A percentile compares a stretch with the other conserved stretches of the same genome.
Evolutionary conservation across 1,140 invertebrate genomes (phyloP).

Genomic region (Drosophila kanapiae): DNA sequence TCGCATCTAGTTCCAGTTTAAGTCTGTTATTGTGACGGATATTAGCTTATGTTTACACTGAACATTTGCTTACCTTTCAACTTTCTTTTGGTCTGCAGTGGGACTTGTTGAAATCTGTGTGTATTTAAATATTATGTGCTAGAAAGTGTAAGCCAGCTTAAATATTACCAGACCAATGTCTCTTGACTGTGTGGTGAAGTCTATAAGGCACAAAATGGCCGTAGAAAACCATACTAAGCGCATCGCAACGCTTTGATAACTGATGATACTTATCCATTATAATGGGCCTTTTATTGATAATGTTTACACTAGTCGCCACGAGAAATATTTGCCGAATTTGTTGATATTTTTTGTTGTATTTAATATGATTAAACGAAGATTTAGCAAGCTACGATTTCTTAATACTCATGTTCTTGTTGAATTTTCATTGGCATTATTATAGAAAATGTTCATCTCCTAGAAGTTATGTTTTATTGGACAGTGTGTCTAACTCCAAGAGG

Average conservation of each 20-base stretch:
- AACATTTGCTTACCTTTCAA: neutral
- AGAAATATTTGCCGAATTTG: neutral
- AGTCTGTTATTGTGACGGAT: neutral
- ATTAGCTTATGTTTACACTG: neutral
- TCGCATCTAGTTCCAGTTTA: neutral
- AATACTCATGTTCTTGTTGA: neutral
- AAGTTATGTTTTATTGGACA: neutral
- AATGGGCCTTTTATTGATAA: neutral
- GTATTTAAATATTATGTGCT: neutral
- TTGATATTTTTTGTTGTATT: no score
- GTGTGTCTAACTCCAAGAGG: neutral
- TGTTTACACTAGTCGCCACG: neutral
- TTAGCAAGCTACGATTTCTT: no score
- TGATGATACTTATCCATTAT: neutral
- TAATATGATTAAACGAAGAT: no score
- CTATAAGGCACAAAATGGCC: neutral
- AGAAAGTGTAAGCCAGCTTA: neutral
- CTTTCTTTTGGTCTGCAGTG: no score
- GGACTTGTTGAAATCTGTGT: neutral
- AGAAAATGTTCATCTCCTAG: neutral
- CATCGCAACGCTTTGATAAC: neutral
- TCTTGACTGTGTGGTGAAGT: neutral
- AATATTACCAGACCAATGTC: neutral
- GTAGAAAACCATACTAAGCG: neutral
- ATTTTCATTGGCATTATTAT: neutral